A percentile compares a stretch with the other conserved stretches of the same genome.
phyloP scores from a whole-genome alignment of 2,113 vertebrate genomes.

The Psephotus haematonotus region DNA sequence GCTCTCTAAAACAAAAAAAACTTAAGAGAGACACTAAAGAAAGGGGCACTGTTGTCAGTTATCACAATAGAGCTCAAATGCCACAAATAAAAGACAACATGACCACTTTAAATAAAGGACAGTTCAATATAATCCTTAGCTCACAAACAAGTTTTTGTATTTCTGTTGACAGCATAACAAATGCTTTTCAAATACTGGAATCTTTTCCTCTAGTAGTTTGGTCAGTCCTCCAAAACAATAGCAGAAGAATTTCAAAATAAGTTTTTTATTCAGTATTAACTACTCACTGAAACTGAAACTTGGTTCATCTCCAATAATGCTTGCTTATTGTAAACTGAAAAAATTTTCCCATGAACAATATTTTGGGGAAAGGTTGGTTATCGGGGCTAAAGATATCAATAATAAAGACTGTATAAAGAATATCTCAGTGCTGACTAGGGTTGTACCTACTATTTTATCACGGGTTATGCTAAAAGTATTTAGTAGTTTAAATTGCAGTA shows the following conservation, averaged over 20 bases:
- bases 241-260: background rate
- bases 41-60: constrained; percentile 55
- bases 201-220: background rate
- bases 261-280: background rate
- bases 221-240: background rate
- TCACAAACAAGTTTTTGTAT: background rate
- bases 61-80: constrained; percentile 46
- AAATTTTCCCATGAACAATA: background rate
- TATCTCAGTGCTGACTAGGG: background rate
- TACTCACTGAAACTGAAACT: background rate
- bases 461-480: background rate
- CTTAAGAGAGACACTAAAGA: constrained; percentile 63
- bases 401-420: background rate
- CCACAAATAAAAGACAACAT: constrained; percentile 27
- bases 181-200: background rate
- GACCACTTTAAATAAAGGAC: constrained; percentile 30
- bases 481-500: background rate
- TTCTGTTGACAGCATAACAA: background rate
- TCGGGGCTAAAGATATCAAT: background rate
- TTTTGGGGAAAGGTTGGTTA: background rate
- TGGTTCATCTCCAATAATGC: background rate
- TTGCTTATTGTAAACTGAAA: background rate
- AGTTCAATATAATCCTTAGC: background rate
- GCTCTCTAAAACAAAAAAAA: constrained; percentile 79
- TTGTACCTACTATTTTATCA: background rate